Evolutionary conservation across 2,888 invertebrate genomes (phyloP).

Genomic region (Pterostichus madidus): DNA sequence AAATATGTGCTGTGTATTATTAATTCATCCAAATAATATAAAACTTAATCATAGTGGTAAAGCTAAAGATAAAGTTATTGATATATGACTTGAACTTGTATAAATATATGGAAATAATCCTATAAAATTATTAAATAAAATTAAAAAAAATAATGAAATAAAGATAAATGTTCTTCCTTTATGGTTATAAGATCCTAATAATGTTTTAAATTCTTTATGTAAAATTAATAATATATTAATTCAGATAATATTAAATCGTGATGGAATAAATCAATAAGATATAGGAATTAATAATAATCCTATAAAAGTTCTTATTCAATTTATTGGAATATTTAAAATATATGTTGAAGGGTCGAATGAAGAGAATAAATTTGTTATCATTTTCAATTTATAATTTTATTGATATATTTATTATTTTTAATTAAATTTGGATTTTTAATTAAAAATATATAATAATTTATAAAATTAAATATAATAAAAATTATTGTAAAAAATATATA

Average conservation of each 20-base stretch:
- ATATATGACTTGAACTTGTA: conserved; percentile 83
- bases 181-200: conserved; percentile 77
- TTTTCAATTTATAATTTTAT: conserved; percentile 78
- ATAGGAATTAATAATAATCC: conserved; percentile 79
- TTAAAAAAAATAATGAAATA: conserved; percentile 82
- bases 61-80: conserved; percentile 80
- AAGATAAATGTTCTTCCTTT: conserved; percentile 80
- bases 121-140: no score
- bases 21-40: conserved; percentile 83
- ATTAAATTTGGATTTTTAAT: conserved; percentile 72
- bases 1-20: conserved; percentile 83
- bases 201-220: conserved; percentile 81
- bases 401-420: conserved; percentile 71
- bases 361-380: conserved; percentile 85
- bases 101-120: conserved; percentile 87
- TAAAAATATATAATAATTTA: conserved; percentile 79
- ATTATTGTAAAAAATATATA: conserved; percentile 75
- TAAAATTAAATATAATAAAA: conserved; percentile 79
- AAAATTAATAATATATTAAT: conserved; percentile 77
- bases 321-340: conserved; percentile 79
- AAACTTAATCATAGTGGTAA: conserved; percentile 83
- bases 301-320: conserved; percentile 84
- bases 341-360: conserved; percentile 83
- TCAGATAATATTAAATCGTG: conserved; percentile 79
- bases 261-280: conserved; percentile 80